Evolutionary conservation across 2,888 invertebrate species (phyloP).

Genomic region (Agapostemon virescens): DNA sequence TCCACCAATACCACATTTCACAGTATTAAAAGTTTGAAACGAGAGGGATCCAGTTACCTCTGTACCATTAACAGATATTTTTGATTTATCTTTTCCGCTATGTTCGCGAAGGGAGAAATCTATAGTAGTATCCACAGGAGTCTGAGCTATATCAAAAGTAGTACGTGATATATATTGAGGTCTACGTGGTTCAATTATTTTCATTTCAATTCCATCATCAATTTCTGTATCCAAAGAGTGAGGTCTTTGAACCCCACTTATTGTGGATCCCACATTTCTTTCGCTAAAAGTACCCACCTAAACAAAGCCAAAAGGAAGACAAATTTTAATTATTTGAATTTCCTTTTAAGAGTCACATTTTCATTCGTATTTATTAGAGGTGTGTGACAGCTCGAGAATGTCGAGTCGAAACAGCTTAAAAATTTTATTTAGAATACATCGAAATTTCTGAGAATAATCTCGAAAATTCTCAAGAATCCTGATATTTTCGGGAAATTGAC

Average conservation of each 20-base stretch:
- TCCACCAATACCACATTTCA: constrained; percentile 75
- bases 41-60: constrained; percentile 69
- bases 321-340: not conserved
- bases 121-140: constrained; percentile 76
- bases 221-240: constrained; percentile 75
- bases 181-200: constrained; percentile 77
- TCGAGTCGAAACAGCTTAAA: too few species aligned
- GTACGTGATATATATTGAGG: constrained; percentile 76
- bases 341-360: not conserved
- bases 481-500: too few species aligned
- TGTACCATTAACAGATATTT: constrained; percentile 73
- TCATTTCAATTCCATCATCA: constrained; percentile 79
- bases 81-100: constrained; percentile 75
- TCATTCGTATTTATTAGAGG: not conserved
- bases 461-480: too few species aligned
- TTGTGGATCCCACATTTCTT: constrained; percentile 72
- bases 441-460: too few species aligned
- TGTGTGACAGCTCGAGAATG: too few species aligned
- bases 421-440: too few species aligned
- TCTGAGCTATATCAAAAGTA: constrained; percentile 76
- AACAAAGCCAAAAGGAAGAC: not conserved
- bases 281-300: constrained; percentile 73
- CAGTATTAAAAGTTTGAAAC: constrained; percentile 75
- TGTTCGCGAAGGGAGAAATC: constrained; percentile 77
- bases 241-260: constrained; percentile 73